Evolutionary conservation across 2,797 vertebrate species (phyloP), one percentile per base, ranked within the genome.

Genomic region (Neoniphon sammara): DNA sequence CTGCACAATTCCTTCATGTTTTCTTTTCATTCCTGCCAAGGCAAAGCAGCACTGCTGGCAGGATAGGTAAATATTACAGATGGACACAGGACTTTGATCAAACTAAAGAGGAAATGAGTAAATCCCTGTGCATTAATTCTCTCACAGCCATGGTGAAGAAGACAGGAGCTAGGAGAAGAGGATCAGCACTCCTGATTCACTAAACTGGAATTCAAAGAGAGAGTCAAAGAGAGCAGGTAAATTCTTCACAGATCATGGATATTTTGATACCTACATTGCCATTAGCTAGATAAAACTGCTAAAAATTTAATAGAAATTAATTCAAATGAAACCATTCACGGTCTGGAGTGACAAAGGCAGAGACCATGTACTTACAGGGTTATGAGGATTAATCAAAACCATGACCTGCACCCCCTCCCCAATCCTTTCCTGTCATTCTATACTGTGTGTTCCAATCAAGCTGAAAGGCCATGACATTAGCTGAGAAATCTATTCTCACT

Each of bases 21-120:
- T 85, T 80, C 70, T 84, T 88, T 91, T 86, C 70, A 85, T 81
- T 89, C 70, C 64, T 63, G 55, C 75, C 73, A 73, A 85, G 25
- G 66, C 82, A 81, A 79, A 84, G 42, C 66, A 72, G 42, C 31
- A 66, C 63, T 65, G 59, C 44, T 63, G 58, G 70, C 76, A 71
- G 53, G 68, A 84, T 27, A 60, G 20, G 53, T 49, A 70, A 27
- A 47, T 53, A 74, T 76, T 75, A 80, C 54, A 61, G 56, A 73
- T 31, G 49, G 64, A 72, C 14, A 42, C 46, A 44, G 42, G 63
- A 68, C 78, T 85, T 81, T 90, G 63, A 87, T 86, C 39, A 78
- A 77, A 77, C 83, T 55, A 77, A 77, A 82, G 7, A 75, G 59
- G 27, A 68, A 60, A 50, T 72, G 18, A 27, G 50, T n/a, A 52